Percentiles rank a stretch among this genome's conserved stretches.
These are phyloP conservation scores for Dryadula phaetusa DNA, from an alignment of 2,888 invertebrate species.

Conservation along the genomic window DNA sequence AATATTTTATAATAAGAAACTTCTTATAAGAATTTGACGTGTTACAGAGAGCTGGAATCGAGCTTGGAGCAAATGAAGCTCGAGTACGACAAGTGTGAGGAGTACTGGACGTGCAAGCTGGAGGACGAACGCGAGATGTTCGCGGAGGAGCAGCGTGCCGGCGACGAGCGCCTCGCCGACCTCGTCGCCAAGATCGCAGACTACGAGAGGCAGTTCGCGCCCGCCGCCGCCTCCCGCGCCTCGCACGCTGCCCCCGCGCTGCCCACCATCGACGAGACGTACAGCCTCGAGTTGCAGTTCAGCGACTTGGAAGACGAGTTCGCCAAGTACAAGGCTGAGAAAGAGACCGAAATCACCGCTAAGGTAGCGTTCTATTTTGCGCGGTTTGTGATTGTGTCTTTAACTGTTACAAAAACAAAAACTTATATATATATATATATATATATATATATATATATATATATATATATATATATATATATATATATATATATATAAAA, in stretches of 20 bases:
- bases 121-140: conserved; percentile 90
- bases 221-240: conserved; percentile 80
- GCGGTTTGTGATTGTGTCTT: too few relatives aligned
- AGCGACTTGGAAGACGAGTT: conserved; percentile 89
- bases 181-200: conserved; percentile 87
- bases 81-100: conserved; percentile 94
- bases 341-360: conserved; percentile 45
- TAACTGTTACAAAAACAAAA: too few relatives aligned
- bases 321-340: conserved; percentile 60
- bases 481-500: too few relatives aligned
- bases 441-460: too few relatives aligned
- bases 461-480: too few relatives aligned
- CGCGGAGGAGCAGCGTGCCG: conserved; percentile 87
- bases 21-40: neutral
- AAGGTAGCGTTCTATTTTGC: conserved; percentile 25
- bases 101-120: conserved; percentile 92
- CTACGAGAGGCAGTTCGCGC: conserved; percentile 90
- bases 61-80: conserved; percentile 89
- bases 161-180: conserved; percentile 40
- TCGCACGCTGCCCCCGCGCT: conserved; percentile 58
- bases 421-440: too few relatives aligned
- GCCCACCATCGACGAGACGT: conserved; percentile 91
- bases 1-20: neutral
- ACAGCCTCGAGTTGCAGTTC: conserved; percentile 86
- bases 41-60: conserved; percentile 86